phyloP scores from a whole-genome alignment of 1,140 invertebrate species.

The Apis dorsata region DNA sequence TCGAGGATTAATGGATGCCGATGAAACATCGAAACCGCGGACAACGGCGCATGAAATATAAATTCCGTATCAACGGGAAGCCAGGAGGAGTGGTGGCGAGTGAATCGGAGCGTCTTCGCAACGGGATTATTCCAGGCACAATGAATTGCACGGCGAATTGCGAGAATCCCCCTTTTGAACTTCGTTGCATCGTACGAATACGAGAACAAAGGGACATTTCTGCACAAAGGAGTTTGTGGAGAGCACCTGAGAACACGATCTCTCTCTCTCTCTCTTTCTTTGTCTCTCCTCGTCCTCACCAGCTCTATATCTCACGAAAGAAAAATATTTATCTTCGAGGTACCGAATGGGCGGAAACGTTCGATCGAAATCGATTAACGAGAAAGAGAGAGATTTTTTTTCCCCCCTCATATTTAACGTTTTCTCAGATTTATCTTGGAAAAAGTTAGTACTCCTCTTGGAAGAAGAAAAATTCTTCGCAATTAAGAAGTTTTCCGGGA shows the following conservation, averaged over 20 bases:
- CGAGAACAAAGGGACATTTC: conserved; percentile 44
- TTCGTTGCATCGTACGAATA: conserved; percentile 41
- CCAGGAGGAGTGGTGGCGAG: conserved; percentile 1
- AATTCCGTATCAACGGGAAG: conserved; percentile 39
- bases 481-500: too few relatives aligned
- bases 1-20: conserved; percentile 29
- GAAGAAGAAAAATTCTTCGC: too few relatives aligned
- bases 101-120: conserved; percentile 48
- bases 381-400: too few relatives aligned
- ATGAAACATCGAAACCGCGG: conserved; percentile 38
- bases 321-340: conserved; percentile 36
- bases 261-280: not conserved
- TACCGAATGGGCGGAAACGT: conserved; percentile 18
- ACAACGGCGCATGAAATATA: conserved; percentile 38
- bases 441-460: too few relatives aligned
- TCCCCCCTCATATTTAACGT: too few relatives aligned
- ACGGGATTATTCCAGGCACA: conserved; percentile 44
- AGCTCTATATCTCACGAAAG: not conserved
- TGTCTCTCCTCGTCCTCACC: not conserved
- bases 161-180: conserved; percentile 48
- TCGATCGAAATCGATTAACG: conserved; percentile 24
- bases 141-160: conserved; percentile 45
- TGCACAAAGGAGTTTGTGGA: conserved; percentile 33
- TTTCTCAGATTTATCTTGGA: too few relatives aligned
- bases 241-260: not conserved